phyloP scores from a whole-genome alignment of 2,113 vertebrate genomes.

The Chlamydotis undulata region DNA sequence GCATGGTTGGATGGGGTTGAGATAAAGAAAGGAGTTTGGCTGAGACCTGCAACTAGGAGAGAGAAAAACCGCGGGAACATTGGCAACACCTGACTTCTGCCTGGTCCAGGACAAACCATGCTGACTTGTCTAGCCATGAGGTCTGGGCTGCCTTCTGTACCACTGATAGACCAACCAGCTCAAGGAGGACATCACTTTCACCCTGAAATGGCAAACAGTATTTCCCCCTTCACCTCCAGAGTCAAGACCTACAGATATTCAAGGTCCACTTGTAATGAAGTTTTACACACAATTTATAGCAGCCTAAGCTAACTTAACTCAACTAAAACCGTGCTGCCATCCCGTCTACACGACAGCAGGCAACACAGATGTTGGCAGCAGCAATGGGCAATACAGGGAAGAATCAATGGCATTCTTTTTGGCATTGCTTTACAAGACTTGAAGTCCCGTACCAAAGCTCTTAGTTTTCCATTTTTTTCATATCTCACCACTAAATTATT shows the following conservation, averaged over 20 bases:
- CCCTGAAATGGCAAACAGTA: not conserved
- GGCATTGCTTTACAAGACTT: not conserved
- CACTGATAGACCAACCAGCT: not conserved
- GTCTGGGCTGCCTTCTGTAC: not conserved
- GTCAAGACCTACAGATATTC: not conserved
- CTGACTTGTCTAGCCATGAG: rapidly evolving
- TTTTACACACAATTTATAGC: not conserved
- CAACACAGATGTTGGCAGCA: not conserved
- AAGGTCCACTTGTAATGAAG: rapidly evolving
- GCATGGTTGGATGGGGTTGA: not conserved
- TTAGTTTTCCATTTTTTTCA: not conserved
- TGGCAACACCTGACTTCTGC: not conserved
- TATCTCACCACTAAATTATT: slow-evolving; percentile 24
- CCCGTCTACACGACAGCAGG: not conserved
- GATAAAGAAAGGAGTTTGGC: not conserved
- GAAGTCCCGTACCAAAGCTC: not conserved
- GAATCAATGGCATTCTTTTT: not conserved
- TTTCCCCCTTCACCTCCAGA: not conserved
- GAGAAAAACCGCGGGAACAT: not conserved
- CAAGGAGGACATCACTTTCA: not conserved
- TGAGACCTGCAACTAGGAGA: not conserved
- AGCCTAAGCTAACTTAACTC: not conserved
- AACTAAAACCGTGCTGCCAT: not conserved
- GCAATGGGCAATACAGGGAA: not conserved
- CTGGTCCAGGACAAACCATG: not conserved